Conservation (phyloP, 2,113 vertebrate genomes). For the Misgurnus mizolepis region DNA sequence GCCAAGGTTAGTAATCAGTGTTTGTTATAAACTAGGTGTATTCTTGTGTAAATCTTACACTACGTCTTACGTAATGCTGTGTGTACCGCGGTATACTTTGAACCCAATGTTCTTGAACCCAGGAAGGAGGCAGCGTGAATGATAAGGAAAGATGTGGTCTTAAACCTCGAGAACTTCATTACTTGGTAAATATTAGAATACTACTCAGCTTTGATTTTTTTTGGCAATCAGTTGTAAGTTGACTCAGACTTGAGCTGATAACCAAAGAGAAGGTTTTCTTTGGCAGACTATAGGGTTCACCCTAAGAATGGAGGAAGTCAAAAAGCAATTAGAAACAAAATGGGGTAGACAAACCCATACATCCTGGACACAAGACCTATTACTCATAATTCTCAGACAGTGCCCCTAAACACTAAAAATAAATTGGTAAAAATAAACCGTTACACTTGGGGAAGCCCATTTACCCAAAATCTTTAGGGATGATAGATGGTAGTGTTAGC, state of each 20-base stretch:
- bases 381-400: too few relatives aligned
- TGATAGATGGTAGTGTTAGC: too few relatives aligned
- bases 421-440: too few relatives aligned
- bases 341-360: too few relatives aligned
- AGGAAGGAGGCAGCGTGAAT: background rate
- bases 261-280: background rate
- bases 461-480: too few relatives aligned
- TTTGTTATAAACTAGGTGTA: background rate
- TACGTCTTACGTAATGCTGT: background rate
- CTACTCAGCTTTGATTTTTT: background rate
- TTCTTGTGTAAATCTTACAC: background rate
- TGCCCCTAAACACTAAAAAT: too few relatives aligned
- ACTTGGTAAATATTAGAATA: background rate
- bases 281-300: background rate
- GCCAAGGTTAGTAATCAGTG: background rate
- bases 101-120: conserved; percentile 29
- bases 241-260: background rate
- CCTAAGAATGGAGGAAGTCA: background rate
- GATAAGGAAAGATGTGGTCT: conserved; percentile 2
- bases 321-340: background rate
- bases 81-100: conserved; percentile 33
- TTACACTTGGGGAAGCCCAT: too few relatives aligned
- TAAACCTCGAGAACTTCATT: background rate
- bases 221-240: too few relatives aligned
- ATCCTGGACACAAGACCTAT: too few relatives aligned